These are phyloP conservation scores for Calephelis nemesis DNA, from an alignment of 1,140 invertebrate species.

Conservation along the genomic window DNA sequence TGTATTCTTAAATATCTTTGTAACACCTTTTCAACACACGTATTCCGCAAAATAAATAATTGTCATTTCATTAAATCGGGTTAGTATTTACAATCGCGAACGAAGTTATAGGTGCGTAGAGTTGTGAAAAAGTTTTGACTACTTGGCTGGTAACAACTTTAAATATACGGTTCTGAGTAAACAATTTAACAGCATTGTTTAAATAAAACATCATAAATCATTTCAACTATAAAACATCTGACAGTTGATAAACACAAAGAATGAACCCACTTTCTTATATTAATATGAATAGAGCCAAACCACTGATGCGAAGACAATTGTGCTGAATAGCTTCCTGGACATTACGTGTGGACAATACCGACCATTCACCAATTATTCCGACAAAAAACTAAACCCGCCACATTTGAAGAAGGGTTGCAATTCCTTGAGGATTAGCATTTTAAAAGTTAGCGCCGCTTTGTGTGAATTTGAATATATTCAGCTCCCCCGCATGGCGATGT, in stretches of 20 bases:
- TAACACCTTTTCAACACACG: too few relatives aligned
- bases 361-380: conserved; percentile 51
- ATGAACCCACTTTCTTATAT: conserved; percentile 54
- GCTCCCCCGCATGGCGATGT: background rate
- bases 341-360: conserved; percentile 56
- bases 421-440: conserved; percentile 55
- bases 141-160: background rate
- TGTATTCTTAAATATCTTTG: too few relatives aligned
- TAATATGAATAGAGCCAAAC: conserved; percentile 52
- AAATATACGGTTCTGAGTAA: background rate
- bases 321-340: conserved; percentile 62
- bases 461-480: conserved; percentile 23
- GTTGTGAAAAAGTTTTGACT: too few relatives aligned
- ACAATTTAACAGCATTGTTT: background rate
- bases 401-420: conserved; percentile 51
- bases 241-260: conserved; percentile 21
- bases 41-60: too few relatives aligned
- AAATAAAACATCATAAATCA: background rate
- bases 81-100: too few relatives aligned
- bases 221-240: background rate
- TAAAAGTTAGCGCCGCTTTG: conserved; percentile 60
- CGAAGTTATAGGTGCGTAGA: too few relatives aligned
- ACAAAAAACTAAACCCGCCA: conserved; percentile 44
- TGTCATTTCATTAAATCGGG: too few relatives aligned
- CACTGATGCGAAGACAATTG: conserved; percentile 58